Conservation (phyloP, 2,888 invertebrate genomes). For the Lepidocyrtinus sp. region DNA sequence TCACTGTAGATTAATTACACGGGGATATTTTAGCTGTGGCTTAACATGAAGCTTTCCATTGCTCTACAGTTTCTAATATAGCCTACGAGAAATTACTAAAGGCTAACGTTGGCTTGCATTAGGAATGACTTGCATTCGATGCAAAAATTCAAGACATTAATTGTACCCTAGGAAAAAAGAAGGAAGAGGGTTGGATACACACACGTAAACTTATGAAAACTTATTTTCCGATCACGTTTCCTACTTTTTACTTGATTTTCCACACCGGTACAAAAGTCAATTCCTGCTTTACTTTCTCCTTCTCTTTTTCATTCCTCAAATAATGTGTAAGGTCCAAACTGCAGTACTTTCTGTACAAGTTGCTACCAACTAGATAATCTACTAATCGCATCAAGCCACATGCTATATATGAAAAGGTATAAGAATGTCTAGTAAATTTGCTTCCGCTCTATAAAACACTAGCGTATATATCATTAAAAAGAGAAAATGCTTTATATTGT, state of each 20-base stretch:
- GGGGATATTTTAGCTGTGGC: no score
- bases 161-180: no score
- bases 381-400: slow-evolving; percentile 6
- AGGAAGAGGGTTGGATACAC: slow-evolving; percentile 27
- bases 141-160: slow-evolving; percentile 24
- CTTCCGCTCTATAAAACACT: neutral
- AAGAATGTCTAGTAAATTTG: neutral
- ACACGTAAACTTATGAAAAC: slow-evolving; percentile 34
- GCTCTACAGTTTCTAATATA: no score
- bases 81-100: no score
- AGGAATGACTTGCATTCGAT: slow-evolving; percentile 19
- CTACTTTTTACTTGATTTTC: slow-evolving; percentile 67
- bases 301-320: neutral
- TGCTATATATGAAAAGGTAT: neutral
- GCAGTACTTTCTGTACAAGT: neutral
- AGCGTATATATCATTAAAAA: slow-evolving; percentile 13
- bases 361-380: neutral
- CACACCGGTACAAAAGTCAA: slow-evolving; percentile 63
- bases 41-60: no score
- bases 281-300: slow-evolving; percentile 32
- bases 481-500: slow-evolving; percentile 15
- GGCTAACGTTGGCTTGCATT: no score
- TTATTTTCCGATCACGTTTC: slow-evolving; percentile 67
- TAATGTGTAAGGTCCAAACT: neutral
- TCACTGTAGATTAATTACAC: no score